Evolutionary conservation across 2,888 invertebrate genomes (phyloP), one percentile per base, ranked within the genome.

Genomic region (Clusia tigrina): DNA sequence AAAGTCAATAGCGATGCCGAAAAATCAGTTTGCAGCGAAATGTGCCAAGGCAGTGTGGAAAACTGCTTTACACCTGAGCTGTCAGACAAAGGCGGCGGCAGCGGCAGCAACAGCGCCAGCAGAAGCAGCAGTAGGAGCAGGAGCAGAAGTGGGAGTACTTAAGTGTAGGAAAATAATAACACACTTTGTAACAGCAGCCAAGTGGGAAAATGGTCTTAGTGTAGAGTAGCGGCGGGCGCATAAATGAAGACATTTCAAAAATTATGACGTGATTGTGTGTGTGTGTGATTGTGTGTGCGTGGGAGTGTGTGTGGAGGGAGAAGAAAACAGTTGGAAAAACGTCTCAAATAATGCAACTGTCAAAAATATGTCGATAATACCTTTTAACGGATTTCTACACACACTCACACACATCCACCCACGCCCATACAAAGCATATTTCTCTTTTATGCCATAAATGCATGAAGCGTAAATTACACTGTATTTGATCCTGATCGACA

Each of bases 351-450:
- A 56, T 56, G 38, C 56, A 56, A 56, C 56, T 56, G 56, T 56
- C 56, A 38, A 56, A 38, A 56, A 56, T 56, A 15, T 56, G 56
- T 56, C 56, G 42, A 56, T 56, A 56, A 56, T 56, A 56, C 38
- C 56, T 56, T 56, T 56, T 56, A 56, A 22, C 12, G 56, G 56
- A 56, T 56, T 56, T 56, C 15, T 6, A 55, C 42, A 42, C 42
- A n/a, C 42, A n/a, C 42, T 32, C 32, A 32, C 12, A 32, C 32
- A 32, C 32, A 32, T 12, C 6, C 32, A 32, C 6, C 6, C 32
- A 32, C 32, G 12, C 32, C 6, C 32, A 32, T 12, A 32, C 32
- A 12, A 42, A n/a, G n/a, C 42, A 42, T 12, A 42, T 42, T 42
- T 42, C n/a, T 32, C 12, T 32, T 32, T 32, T 32, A 9, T 32